A percentile compares a stretch with the other conserved stretches of the same genome.
These are phyloP conservation scores for Hycleus phaleratus DNA, from an alignment of 1,140 invertebrate genomes.

Conservation along the genomic window DNA sequence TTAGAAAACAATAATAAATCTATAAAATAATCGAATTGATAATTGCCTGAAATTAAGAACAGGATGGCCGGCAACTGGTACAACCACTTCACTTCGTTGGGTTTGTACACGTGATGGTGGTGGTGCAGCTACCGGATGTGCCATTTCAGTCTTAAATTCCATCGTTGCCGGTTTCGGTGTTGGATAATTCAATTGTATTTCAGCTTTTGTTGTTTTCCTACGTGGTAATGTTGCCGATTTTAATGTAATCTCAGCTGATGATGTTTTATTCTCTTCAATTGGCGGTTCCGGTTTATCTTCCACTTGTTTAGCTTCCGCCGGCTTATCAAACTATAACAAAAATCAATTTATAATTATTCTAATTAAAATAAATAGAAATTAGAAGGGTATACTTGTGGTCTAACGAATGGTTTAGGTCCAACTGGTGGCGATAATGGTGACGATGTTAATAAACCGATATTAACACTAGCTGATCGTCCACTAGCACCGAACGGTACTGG, in stretches of 20 bases:
- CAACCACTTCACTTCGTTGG: constrained; percentile 51
- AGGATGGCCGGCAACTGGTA: constrained; percentile 45
- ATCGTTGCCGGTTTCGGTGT: constrained; percentile 42
- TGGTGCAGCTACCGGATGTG: constrained; percentile 48
- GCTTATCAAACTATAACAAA: constrained; percentile 4
- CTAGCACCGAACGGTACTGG: constrained; percentile 49
- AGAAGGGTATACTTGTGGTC: constrained; percentile 7
- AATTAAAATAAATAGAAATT: neutral
- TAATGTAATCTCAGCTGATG: constrained; percentile 53
- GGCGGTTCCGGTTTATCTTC: constrained; percentile 16
- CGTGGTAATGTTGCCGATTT: constrained; percentile 60
- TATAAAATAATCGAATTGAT: neutral
- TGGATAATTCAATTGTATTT: constrained; percentile 52
- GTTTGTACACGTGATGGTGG: constrained; percentile 36
- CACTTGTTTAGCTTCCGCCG: constrained; percentile 12
- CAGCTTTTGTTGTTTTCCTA: constrained; percentile 55
- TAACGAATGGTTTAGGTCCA: constrained; percentile 30
- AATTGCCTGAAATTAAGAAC: constrained; percentile 19
- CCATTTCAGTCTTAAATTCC: constrained; percentile 52
- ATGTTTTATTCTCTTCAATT: constrained; percentile 46
- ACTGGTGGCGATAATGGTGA: constrained; percentile 27
- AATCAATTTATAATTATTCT: neutral
- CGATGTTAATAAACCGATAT: constrained; percentile 35
- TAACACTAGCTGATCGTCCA: constrained; percentile 46
- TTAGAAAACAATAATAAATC: constrained; percentile 4